phyloP scores from a whole-genome alignment of 2,113 vertebrate species.

The Dendropsophus ebraccatus region DNA sequence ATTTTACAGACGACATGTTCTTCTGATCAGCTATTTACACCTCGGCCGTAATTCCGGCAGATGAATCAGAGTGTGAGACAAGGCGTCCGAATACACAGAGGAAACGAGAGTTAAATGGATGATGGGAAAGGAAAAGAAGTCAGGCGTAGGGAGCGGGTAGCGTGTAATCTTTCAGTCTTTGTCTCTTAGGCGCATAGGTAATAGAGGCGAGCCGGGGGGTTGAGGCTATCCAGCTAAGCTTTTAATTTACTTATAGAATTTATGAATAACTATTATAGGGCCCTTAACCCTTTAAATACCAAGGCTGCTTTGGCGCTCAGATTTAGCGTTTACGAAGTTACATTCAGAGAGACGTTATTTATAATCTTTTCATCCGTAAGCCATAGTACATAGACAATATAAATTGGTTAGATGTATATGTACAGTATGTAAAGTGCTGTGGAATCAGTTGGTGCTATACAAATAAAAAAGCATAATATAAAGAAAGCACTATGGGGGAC shows the following conservation, averaged over 20 bases:
- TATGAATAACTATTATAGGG: not conserved
- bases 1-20: not conserved
- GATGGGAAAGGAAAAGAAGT: not conserved
- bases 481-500: no score
- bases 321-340: no score
- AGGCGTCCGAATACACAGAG: not conserved
- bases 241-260: not conserved
- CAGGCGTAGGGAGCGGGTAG: not conserved
- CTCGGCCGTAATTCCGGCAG: not conserved
- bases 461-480: no score
- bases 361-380: no score
- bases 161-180: not conserved
- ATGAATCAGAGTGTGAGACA: not conserved
- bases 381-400: no score
- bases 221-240: not conserved
- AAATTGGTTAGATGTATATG: no score
- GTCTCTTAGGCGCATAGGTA: not conserved
- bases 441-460: no score
- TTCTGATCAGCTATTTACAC: conserved; percentile 23
- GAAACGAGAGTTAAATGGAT: not conserved
- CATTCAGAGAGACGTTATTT: no score
- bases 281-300: no score
- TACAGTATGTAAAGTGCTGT: no score
- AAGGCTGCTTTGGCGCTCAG: no score
- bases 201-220: not conserved